Base-by-base conservation (phyloP, 2,888 invertebrate species). In the Drosophila suboccidentalis region DNA sequence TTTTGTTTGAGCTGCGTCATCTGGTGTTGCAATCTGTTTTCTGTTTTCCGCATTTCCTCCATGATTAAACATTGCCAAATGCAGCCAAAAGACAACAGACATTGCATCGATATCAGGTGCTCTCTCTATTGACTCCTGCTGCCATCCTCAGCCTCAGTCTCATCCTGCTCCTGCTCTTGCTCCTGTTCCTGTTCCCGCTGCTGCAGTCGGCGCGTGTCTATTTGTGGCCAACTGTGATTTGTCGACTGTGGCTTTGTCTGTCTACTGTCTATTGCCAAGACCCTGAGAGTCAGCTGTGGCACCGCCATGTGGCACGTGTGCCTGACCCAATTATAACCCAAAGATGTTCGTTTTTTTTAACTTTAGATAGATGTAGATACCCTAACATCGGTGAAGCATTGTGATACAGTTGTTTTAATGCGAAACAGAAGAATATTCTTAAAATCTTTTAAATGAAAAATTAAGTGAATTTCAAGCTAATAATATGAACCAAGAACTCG, bases 161-260 rank as follows among this genome's bases (percentile, higher is more conserved):
- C 15, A 8, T 68, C 6, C 50, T 51, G 10, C 11, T 57, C 0
- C 44, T 43, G 9, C 19, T 57, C 9, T 41, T n/a, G 29, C 34
- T 62, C 41, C 46, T 41, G 13, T 6, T 13, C 5, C 32, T n/a
- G n/a, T n/a, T n/a, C n/a, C n/a, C n/a, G n/a, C n/a, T n/a, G n/a
- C n/a, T n/a, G n/a, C n/a, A n/a, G n/a, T n/a, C 67, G 77, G 72
- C 90, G 88, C 86, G 86, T 89, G 86, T 87, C 90, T 78, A 62
- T 75, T 78, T 77, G 83, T 72, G 77, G 84, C 87, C 89, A 89
- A 87, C 81, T 87, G 87, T 88, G 90, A 90, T 86, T 89, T 87
- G 67, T 67, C 72, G 54, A 55, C 61, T 71, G 74, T 3, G 43
- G 44, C 34, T 51, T 76, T 81, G 78, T 81, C 41, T 57, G n/a